Evolutionary conservation across 1,140 invertebrate species (phyloP).

Genomic region (Dufourea novaeangliae): DNA sequence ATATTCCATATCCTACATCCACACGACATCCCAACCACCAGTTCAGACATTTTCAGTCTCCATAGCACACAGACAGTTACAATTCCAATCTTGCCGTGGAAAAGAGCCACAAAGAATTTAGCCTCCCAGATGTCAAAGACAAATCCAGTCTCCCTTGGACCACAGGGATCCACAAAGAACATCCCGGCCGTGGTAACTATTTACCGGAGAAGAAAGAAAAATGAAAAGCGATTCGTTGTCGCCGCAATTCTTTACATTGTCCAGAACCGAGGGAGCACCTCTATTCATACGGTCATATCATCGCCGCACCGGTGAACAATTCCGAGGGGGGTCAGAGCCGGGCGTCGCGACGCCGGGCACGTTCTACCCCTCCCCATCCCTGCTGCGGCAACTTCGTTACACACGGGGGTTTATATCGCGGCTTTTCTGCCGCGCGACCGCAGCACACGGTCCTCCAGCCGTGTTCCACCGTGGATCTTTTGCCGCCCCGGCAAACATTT

Average conservation of each 20-base stretch:
- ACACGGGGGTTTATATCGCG: conserved; percentile 21
- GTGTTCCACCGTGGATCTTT: background rate
- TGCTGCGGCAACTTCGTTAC: conserved; percentile 36
- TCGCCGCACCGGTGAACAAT: background rate
- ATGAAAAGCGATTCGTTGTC: background rate
- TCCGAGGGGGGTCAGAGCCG: background rate
- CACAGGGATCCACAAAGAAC: background rate
- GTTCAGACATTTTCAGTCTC: too few species aligned
- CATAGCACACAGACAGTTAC: too few species aligned
- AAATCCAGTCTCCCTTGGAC: too few species aligned
- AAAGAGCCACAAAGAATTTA: too few species aligned
- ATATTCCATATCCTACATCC: too few species aligned
- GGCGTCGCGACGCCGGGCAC: background rate
- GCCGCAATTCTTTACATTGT: background rate
- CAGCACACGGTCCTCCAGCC: background rate
- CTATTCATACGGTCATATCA: background rate
- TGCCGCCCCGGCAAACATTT: background rate
- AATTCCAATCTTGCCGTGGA: too few species aligned
- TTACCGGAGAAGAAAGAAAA: background rate
- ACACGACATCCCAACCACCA: too few species aligned
- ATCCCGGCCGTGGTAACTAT: background rate
- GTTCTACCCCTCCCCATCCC: background rate
- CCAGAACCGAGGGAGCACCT: background rate
- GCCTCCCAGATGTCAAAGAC: too few species aligned
- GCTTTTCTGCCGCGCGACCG: background rate